Conservation (phyloP, 2,113 vertebrate genomes). For the Poecilia latipinna region DNA sequence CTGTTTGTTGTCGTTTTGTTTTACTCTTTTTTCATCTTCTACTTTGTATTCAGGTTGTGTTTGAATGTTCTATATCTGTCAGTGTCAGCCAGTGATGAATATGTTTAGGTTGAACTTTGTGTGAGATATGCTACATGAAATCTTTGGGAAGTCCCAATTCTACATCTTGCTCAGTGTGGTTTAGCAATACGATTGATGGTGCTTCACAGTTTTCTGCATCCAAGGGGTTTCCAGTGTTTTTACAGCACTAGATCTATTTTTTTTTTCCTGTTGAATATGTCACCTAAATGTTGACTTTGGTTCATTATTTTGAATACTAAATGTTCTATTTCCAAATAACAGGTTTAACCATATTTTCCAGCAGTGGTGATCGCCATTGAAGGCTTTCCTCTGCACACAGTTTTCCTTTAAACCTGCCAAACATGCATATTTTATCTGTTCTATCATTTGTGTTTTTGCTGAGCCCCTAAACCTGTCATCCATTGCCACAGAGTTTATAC, state of each 20-base stretch:
- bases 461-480: too few relatives aligned
- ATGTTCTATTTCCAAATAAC: not conserved
- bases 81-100: not conserved
- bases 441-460: too few relatives aligned
- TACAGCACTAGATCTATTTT: not conserved
- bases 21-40: not conserved
- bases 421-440: not conserved
- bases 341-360: not conserved
- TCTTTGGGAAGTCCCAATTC: not conserved
- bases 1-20: not conserved
- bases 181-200: not conserved
- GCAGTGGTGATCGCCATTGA: not conserved
- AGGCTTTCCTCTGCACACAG: not conserved
- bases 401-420: not conserved
- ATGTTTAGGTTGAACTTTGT: not conserved
- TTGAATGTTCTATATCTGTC: not conserved
- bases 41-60: not conserved
- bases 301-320: not conserved
- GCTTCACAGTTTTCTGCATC: not conserved
- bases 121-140: not conserved
- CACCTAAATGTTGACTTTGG: not conserved
- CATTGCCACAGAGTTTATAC: too few relatives aligned
- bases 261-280: not conserved
- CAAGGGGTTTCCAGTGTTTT: not conserved
- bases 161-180: not conserved